A percentile compares a stretch with the other conserved stretches of the same genome.
These are phyloP conservation scores for Andrena dorsata DNA, from an alignment of 2,888 invertebrate genomes.

Conservation along the genomic window DNA sequence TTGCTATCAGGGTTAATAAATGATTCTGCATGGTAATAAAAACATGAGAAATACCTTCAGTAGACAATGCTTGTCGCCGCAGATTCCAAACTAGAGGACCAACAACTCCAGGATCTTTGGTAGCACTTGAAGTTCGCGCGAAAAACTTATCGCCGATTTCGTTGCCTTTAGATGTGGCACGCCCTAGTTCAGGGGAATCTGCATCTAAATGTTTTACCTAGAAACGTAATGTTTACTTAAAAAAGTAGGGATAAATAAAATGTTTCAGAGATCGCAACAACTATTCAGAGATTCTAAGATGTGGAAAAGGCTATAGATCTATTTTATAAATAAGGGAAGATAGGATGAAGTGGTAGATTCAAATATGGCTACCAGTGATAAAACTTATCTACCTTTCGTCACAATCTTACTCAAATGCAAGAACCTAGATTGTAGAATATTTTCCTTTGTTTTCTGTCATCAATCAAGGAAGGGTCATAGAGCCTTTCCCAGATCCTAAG, in stretches of 20 bases:
- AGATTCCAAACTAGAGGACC: constrained; percentile 94
- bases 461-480: too few species aligned
- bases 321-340: too few species aligned
- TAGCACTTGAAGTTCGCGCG: constrained; percentile 89
- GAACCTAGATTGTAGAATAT: too few species aligned
- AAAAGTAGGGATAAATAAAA: neutral
- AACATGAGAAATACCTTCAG: constrained; percentile 70
- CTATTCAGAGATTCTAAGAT: too few species aligned
- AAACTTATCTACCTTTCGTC: too few species aligned
- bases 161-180: constrained; percentile 68
- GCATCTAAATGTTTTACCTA: constrained; percentile 80
- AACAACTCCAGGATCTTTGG: constrained; percentile 92
- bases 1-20: too few species aligned
- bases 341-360: too few species aligned
- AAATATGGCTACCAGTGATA: too few species aligned
- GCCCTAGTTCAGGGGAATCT: constrained; percentile 78
- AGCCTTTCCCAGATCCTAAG: too few species aligned
- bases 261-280: neutral
- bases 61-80: constrained; percentile 88
- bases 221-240: constrained; percentile 6
- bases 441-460: too few species aligned
- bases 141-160: constrained; percentile 82
- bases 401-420: too few species aligned
- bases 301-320: too few species aligned
- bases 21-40: neutral